Base-by-base conservation (phyloP, 37 sponge, comb jelly and placozoan species). In the Beroe ovata region DNA sequence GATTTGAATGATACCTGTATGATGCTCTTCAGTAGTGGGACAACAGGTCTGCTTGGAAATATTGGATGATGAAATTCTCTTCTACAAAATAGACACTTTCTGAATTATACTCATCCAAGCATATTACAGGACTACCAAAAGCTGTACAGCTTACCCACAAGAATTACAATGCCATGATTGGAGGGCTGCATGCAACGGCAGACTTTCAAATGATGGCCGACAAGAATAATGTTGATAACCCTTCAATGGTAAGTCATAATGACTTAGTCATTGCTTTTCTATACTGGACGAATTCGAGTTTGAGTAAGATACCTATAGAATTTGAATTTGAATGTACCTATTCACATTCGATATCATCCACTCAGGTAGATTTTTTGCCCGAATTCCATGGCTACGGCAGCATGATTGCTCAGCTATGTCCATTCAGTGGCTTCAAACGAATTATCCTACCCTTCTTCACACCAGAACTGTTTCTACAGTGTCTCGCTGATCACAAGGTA, bases 1-100 rank as follows among this genome's bases (percentile, higher is more conserved):
- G 1, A 16, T 23, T 3, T 77, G 2, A 18, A 77, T 35, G 84
- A 77, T 20, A 77, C 84, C 20, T 30, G 36, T 25, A 39, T 77
- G 38, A 77, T 77, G 84, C 26, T 77, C 36, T 77, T 77, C 28
- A 42, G 54, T 4, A 77, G 84, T 77, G 84, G 84, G 14, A 77
- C 84, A 4, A 77, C 84, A 77, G 84, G 84, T 38, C 8, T 62
- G 63, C 20, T 47, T 47, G n/a, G n/a, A n/a, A n/a, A n/a, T n/a
- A n/a, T n/a, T n/a, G n/a, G n/a, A n/a, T n/a, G n/a, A n/a, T n/a
- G n/a, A n/a, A n/a, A n/a, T n/a, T n/a, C n/a, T n/a, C n/a, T n/a
- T n/a, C n/a, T n/a, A n/a, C n/a, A n/a, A n/a, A n/a, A n/a, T n/a
- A n/a, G n/a, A n/a, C n/a, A n/a, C n/a, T n/a, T n/a, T n/a, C n/a